Evolutionary conservation across 2,888 invertebrate species (phyloP).

Genomic region (Troglohyphantes excavatus): DNA sequence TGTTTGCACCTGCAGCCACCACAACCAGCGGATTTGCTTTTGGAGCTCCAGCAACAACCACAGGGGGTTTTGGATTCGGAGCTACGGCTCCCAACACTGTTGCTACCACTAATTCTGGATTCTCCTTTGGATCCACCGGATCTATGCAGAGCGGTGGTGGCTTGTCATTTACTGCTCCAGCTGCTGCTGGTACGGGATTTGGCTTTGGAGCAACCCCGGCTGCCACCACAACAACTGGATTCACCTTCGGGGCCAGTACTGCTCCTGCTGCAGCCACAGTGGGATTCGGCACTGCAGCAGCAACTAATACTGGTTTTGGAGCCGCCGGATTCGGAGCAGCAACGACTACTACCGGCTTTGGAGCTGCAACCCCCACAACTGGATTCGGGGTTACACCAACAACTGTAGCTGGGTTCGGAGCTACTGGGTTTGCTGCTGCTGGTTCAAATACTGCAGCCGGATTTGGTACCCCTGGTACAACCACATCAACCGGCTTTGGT

Average conservation of each 20-base stretch:
- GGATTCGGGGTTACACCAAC: neutral
- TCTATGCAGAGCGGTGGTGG: conserved; percentile 13
- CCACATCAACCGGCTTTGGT: conserved; percentile 8
- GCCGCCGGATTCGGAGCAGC: conserved; percentile 1
- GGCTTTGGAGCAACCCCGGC: conserved; percentile 19
- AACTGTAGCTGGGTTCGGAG: neutral
- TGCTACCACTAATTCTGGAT: conserved; percentile 29
- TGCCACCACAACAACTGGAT: conserved; percentile 21
- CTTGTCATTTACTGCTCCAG: conserved; percentile 55
- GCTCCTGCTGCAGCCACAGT: conserved; percentile 28
- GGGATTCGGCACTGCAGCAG: neutral
- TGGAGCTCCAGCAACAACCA: conserved; percentile 31
- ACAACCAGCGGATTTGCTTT: conserved; percentile 39
- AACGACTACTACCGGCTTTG: neutral
- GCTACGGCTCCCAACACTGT: conserved; percentile 21
- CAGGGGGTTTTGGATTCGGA: conserved; percentile 20
- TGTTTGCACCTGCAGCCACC: conserved; percentile 52
- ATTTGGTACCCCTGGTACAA: conserved; percentile 34
- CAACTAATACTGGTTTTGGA: neutral
- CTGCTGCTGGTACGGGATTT: conserved; percentile 45
- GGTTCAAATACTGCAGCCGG: conserved; percentile 4
- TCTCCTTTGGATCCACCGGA: conserved; percentile 47
- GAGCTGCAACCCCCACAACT: neutral
- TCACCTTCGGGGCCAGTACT: conserved; percentile 27
- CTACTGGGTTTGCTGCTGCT: conserved; percentile 6